A percentile compares a stretch with the other conserved stretches of the same genome.
These are phyloP conservation scores for Solea senegalensis DNA, from an alignment of 2,113 vertebrate genomes.

Conservation along the genomic window DNA sequence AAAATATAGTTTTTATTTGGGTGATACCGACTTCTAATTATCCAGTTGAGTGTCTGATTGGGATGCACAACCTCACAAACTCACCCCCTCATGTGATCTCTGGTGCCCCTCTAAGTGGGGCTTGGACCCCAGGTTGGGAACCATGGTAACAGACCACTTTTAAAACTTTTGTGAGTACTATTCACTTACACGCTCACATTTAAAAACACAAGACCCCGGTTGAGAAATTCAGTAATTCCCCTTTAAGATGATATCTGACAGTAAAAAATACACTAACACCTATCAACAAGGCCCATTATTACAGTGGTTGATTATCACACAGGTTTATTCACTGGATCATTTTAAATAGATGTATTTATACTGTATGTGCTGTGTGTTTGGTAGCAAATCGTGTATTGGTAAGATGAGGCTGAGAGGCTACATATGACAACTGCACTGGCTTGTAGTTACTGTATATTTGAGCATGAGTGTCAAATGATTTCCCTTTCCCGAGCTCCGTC, in stretches of 20 bases:
- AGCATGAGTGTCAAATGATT: conserved; percentile 6
- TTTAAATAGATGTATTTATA: conserved; percentile 26
- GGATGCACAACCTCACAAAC: too few species aligned
- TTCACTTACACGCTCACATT: too few species aligned
- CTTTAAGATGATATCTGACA: conserved; percentile 42
- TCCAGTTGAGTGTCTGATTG: too few species aligned
- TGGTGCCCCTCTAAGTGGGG: too few species aligned
- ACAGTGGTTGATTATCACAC: conserved; percentile 33
- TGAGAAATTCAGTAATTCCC: too few species aligned
- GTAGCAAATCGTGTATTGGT: conserved; percentile 27
- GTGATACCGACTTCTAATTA: too few species aligned
- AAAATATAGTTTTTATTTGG: too few species aligned
- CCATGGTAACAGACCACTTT: too few species aligned
- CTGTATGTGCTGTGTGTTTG: conserved; percentile 33
- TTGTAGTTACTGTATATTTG: conserved; percentile 26
- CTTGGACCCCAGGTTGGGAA: too few species aligned
- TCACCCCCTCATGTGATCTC: too few species aligned
- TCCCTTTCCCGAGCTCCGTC: conserved; percentile 26
- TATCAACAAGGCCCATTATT: conserved; percentile 42
- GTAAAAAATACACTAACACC: conserved; percentile 53
- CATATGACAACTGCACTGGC: conserved; percentile 51
- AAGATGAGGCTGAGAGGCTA: conserved; percentile 47
- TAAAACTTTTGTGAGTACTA: too few species aligned
- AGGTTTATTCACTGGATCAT: conserved; percentile 1
- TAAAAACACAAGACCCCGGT: too few species aligned